Percentiles rank a stretch among this genome's conserved stretches.
These are phyloP conservation scores for Fopius arisanus DNA, from an alignment of 1,140 invertebrate genomes.

Conservation along the genomic window DNA sequence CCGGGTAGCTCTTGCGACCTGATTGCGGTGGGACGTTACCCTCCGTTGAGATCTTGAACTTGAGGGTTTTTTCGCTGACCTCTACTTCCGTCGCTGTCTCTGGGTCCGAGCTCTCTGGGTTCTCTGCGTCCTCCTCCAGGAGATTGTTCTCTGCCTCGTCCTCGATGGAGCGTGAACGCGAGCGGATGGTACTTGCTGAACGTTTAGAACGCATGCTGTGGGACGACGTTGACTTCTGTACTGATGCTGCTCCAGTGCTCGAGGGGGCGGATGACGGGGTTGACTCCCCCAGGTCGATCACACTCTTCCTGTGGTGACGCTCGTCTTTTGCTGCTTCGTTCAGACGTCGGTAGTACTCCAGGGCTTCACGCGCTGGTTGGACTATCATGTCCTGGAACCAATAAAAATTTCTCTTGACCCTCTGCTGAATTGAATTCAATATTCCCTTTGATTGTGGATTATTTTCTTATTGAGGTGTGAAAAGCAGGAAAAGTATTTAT, in stretches of 20 bases:
- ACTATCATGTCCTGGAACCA: slow-evolving; percentile 69
- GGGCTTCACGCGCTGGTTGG: slow-evolving; percentile 66
- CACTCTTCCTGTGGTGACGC: slow-evolving; percentile 69
- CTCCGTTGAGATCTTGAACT: slow-evolving; percentile 79
- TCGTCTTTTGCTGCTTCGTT: slow-evolving; percentile 74
- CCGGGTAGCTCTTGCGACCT: slow-evolving; percentile 69
- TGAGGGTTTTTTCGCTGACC: slow-evolving; percentile 78
- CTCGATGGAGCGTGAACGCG: slow-evolving; percentile 60
- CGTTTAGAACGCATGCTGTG: slow-evolving; percentile 66
- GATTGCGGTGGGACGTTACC: slow-evolving; percentile 52
- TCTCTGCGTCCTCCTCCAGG: slow-evolving; percentile 68
- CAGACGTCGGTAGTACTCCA: slow-evolving; percentile 70
- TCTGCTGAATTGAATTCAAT: background rate
- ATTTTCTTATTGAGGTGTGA: too few species aligned
- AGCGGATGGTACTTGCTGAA: slow-evolving; percentile 49
- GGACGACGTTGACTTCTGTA: slow-evolving; percentile 67
- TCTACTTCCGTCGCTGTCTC: slow-evolving; percentile 80
- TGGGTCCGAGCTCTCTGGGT: slow-evolving; percentile 71
- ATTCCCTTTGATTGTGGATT: too few species aligned
- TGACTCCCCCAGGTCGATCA: slow-evolving; percentile 63
- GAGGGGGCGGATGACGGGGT: slow-evolving; percentile 37
- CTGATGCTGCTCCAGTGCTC: slow-evolving; percentile 32
- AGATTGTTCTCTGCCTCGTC: slow-evolving; percentile 63
- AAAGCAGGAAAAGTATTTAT: too few species aligned
- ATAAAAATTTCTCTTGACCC: too few species aligned